These are phyloP conservation scores for Nematopogon swammerdamellus DNA, from an alignment of 2,888 invertebrate species.

Conservation along the genomic window DNA sequence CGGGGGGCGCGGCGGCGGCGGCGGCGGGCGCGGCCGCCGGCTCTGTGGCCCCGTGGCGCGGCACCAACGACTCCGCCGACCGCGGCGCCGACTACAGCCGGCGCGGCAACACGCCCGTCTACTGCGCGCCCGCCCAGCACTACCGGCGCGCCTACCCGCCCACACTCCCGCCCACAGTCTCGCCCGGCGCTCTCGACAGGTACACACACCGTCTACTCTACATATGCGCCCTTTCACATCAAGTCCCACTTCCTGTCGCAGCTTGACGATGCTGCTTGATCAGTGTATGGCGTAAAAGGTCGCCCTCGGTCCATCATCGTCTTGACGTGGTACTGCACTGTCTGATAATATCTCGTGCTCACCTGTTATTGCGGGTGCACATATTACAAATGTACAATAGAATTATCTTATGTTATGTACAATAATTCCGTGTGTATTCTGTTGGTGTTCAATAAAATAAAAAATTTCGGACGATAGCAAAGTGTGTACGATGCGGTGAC, in stretches of 20 bases:
- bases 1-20: slow-evolving; percentile 20
- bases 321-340: too few species aligned
- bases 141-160: slow-evolving; percentile 39
- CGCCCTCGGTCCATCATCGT: too few species aligned
- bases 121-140: slow-evolving; percentile 59
- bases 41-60: slow-evolving; percentile 47
- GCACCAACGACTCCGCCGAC: slow-evolving; percentile 50
- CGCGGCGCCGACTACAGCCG: slow-evolving; percentile 48
- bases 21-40: slow-evolving; percentile 40
- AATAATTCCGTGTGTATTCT: too few species aligned
- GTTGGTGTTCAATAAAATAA: too few species aligned
- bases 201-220: slow-evolving; percentile 7
- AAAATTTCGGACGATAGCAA: too few species aligned
- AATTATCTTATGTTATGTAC: too few species aligned
- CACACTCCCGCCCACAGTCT: slow-evolving; percentile 40
- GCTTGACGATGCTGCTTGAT: too few species aligned
- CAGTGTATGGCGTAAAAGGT: too few species aligned
- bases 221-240: too few species aligned
- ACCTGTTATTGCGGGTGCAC: too few species aligned
- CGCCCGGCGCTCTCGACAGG: slow-evolving; percentile 29
- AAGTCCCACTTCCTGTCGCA: too few species aligned
- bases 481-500: neutral
- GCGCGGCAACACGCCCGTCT: slow-evolving; percentile 48
- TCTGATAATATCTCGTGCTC: neutral
- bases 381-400: too few species aligned